These are phyloP conservation scores for Hybognathus amarus DNA, from an alignment of 2,797 vertebrate genomes.

Conservation along the genomic window DNA sequence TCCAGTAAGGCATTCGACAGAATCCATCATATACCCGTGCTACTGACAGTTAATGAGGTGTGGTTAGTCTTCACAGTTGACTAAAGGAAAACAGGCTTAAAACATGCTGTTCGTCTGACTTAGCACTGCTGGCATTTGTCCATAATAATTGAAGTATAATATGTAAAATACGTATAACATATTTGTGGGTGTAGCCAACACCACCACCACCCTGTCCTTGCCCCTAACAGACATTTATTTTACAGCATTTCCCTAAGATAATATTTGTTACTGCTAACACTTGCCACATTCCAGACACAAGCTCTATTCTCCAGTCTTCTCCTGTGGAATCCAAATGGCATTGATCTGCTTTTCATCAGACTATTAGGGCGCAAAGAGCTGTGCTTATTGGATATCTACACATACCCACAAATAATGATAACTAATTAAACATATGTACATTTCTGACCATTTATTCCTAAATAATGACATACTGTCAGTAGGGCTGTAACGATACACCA, in stretches of 20 bases:
- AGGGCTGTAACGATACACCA: no score
- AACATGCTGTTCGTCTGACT: neutral
- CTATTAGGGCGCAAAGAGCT: fast-evolving
- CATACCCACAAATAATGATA: neutral
- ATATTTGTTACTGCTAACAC: neutral
- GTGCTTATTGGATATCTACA: neutral
- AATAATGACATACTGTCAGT: neutral
- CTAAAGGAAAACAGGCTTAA: neutral
- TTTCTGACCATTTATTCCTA: neutral
- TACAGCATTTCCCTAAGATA: neutral
- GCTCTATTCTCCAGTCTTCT: neutral
- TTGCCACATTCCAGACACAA: neutral
- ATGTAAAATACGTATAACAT: neutral
- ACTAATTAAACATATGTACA: neutral
- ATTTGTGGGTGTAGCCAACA: neutral
- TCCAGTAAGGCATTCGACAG: neutral
- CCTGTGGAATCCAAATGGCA: neutral
- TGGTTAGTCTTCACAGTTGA: conserved; percentile 1
- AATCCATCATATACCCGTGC: neutral
- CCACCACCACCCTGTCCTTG: neutral
- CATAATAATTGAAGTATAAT: neutral
- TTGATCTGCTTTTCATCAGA: neutral
- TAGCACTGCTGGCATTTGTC: neutral
- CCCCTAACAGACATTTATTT: no score
- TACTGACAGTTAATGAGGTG: neutral